phyloP scores from a whole-genome alignment of 2,113 vertebrate species.

The Galemys pyrenaicus region DNA sequence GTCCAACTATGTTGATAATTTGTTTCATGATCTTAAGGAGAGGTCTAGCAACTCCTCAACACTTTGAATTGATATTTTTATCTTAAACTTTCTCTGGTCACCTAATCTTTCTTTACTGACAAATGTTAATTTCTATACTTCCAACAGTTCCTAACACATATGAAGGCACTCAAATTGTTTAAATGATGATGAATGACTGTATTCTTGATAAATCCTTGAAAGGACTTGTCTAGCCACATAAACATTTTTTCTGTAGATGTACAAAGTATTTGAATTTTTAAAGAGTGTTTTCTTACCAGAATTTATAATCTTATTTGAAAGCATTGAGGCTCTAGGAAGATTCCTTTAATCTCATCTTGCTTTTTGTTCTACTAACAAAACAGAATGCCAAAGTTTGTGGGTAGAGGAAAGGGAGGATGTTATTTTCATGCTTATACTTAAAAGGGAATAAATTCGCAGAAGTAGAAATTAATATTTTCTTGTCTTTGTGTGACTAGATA shows the following conservation, averaged over 20 bases:
- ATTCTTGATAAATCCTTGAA: background rate
- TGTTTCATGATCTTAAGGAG: background rate
- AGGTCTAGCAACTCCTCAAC: background rate
- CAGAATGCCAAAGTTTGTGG: conserved; percentile 30
- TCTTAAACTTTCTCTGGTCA: background rate
- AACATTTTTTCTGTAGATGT: background rate
- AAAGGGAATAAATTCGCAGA: conserved; percentile 31
- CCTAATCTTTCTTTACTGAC: background rate
- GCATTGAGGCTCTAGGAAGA: background rate
- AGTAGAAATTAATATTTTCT: conserved; percentile 71
- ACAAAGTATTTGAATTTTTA: conserved; percentile 23
- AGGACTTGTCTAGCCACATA: background rate
- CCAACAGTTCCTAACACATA: background rate
- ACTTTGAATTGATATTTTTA: background rate
- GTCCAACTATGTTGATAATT: background rate
- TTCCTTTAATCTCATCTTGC: background rate
- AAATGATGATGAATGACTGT: background rate
- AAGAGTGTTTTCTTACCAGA: conserved; percentile 32
- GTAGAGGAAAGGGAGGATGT: background rate
- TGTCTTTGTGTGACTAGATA: conserved; percentile 67
- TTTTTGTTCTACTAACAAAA: background rate
- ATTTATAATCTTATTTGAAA: background rate
- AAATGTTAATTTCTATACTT: background rate
- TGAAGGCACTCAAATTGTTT: background rate
- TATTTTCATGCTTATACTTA: conserved; percentile 48